phyloP scores from a whole-genome alignment of 2,888 invertebrate species.

The Diarsia brunnea region DNA sequence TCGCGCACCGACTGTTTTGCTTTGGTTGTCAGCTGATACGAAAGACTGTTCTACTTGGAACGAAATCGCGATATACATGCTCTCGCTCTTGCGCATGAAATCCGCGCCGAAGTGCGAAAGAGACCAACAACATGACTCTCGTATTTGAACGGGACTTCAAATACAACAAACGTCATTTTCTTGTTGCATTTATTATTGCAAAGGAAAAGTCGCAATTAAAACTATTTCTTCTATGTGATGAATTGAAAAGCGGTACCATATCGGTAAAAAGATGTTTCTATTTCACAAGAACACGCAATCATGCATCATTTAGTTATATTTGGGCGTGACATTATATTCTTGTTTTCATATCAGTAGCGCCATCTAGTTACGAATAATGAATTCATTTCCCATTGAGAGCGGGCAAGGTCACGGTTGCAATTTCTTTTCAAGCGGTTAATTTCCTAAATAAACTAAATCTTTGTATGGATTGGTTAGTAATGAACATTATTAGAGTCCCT shows the following conservation, averaged over 20 bases:
- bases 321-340: constrained; percentile 83
- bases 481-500: not conserved
- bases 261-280: constrained; percentile 79
- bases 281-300: constrained; percentile 85
- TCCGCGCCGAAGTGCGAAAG: constrained; percentile 61
- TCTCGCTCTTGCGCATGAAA: constrained; percentile 72
- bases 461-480: not conserved
- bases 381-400: constrained; percentile 37
- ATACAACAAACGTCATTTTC: constrained; percentile 86
- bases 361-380: constrained; percentile 75
- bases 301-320: constrained; percentile 78
- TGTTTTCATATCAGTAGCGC: constrained; percentile 72
- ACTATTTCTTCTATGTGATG: constrained; percentile 77
- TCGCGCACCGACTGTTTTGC: constrained; percentile 91
- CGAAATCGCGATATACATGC: constrained; percentile 68
- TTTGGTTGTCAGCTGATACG: constrained; percentile 91
- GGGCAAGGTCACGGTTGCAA: constrained; percentile 62
- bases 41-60: constrained; percentile 83
- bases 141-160: constrained; percentile 79
- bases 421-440: constrained; percentile 21
- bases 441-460: not conserved
- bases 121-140: constrained; percentile 76
- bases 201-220: constrained; percentile 81
- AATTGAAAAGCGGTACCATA: constrained; percentile 82
- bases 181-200: constrained; percentile 85